Base-by-base conservation (phyloP, 2,797 vertebrate species). In the Argyrosomus regius region DNA sequence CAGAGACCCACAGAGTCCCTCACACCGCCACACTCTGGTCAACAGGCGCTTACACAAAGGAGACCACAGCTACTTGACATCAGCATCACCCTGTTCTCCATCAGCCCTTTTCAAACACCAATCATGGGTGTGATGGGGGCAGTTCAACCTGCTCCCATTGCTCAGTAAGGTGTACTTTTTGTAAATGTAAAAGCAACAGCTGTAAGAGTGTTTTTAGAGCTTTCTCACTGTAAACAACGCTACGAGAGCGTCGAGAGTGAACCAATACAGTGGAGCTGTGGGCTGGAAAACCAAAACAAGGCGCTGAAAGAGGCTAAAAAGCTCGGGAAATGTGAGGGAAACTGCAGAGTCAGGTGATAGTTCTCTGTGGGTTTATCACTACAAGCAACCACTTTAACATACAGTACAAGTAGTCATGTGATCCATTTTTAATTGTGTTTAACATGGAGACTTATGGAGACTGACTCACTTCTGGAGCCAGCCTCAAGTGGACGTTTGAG, bases 1-100 rank as follows among this genome's bases (percentile, higher is more conserved):
- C 79, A 71, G 83, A 82, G 64, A 87, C 79, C 83, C 83, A 74
- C 81, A 83, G 90, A 89, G 90, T 88, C 89, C 80, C 83, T 68
- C 78, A 31, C 75, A 81, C 71, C 75, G 80, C 71, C 69, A 57
- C 64, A 35, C 53, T 63, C 73, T 50, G 70, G 67, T 48, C 61
- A 80, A 68, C 67, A 71, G 79, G 53, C 43, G 71, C 67, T 24
- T 22, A 73, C 77, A 88, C 87, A 90, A 90, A 85, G 80, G 84
- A 83, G 49, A 81, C 71, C 49, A 48, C 78, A 73, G 57, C 60
- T 57, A 78, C 78, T 56, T 63, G 70, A 84, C 77, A 67, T 85
- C 69, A 9, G 56, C 26, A 66, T 67, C 75, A 17, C 41, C 5
- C 53, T 26, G 26, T 13, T 13, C 60, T 18, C 45, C 48, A 18